phyloP scores from a whole-genome alignment of 2,797 vertebrate genomes.

The Tachyglossus aculeatus region DNA sequence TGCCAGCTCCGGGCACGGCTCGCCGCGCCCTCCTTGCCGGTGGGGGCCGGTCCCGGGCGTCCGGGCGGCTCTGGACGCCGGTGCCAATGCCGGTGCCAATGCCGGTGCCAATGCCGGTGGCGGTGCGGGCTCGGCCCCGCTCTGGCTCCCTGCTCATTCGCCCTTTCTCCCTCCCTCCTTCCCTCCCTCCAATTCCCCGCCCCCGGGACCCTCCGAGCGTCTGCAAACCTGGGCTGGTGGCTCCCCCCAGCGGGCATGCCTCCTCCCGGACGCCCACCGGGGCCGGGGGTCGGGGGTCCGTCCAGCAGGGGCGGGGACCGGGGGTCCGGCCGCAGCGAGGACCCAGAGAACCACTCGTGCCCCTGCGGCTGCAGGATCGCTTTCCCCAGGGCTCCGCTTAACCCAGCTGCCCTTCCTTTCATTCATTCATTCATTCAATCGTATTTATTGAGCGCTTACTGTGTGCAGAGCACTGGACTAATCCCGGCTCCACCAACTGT shows the following conservation, averaged over 20 bases:
- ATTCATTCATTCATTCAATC: too few relatives aligned
- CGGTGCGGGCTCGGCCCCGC: background rate
- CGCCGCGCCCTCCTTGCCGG: background rate
- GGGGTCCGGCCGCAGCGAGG: too few relatives aligned
- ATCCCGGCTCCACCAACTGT: too few relatives aligned
- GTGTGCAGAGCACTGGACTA: too few relatives aligned
- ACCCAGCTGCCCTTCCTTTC: too few relatives aligned
- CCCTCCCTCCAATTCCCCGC: conserved; percentile 27
- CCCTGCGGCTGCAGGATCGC: too few relatives aligned
- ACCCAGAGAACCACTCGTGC: too few relatives aligned
- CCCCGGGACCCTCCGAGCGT: conserved; percentile 5
- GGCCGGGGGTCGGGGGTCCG: background rate
- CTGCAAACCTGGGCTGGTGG: background rate
- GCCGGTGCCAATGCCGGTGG: rapidly evolving
- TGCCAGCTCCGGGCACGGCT: too few relatives aligned
- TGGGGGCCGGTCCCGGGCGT: background rate
- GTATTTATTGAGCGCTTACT: too few relatives aligned
- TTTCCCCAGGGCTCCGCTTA: background rate
- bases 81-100: rapidly evolving
- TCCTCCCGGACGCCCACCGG: background rate
- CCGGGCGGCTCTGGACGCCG: background rate
- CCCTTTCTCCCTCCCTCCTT: conserved; percentile 20
- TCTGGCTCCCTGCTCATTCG: background rate
- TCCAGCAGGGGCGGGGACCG: background rate
- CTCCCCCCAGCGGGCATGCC: background rate